Evolutionary conservation across 2,797 vertebrate species (phyloP).

Genomic region (Melopsittacus undulatus): DNA sequence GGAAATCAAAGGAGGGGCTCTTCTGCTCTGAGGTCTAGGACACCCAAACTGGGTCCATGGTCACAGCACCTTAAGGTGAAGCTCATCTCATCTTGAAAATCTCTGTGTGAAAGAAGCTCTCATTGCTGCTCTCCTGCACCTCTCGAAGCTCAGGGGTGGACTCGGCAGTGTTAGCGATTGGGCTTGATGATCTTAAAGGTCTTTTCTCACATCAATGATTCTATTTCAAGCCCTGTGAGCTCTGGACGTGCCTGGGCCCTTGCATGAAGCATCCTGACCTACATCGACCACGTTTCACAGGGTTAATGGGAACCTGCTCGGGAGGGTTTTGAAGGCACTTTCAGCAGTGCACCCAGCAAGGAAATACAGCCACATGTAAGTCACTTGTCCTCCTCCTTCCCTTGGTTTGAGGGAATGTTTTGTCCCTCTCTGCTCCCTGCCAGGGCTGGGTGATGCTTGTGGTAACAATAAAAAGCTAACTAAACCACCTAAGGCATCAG

Average conservation of each 20-base stretch:
- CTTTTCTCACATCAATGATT: background rate
- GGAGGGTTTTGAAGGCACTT: background rate
- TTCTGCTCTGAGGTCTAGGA: background rate
- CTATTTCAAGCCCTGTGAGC: background rate
- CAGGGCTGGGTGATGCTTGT: background rate
- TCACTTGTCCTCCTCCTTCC: fast-evolving
- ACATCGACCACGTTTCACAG: fast-evolving
- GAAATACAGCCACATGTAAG: background rate
- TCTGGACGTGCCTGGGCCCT: background rate
- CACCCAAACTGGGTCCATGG: background rate
- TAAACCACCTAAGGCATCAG: background rate
- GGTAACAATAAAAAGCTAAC: background rate
- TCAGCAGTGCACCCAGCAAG: background rate
- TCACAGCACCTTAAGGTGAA: background rate
- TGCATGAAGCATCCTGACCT: background rate
- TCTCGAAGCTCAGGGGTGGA: background rate
- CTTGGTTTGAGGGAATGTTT: background rate
- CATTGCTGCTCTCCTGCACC: background rate
- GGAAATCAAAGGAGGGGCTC: background rate
- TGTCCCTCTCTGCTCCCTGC: background rate
- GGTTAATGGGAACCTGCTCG: background rate
- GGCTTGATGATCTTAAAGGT: background rate
- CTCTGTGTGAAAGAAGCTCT: background rate
- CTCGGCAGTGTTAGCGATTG: background rate
- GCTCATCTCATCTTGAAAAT: fast-evolving